Percentiles rank a stretch among this genome's conserved stretches.
Conservation (phyloP, 1,140 invertebrate genomes). For the Wasmannia auropunctata region DNA sequence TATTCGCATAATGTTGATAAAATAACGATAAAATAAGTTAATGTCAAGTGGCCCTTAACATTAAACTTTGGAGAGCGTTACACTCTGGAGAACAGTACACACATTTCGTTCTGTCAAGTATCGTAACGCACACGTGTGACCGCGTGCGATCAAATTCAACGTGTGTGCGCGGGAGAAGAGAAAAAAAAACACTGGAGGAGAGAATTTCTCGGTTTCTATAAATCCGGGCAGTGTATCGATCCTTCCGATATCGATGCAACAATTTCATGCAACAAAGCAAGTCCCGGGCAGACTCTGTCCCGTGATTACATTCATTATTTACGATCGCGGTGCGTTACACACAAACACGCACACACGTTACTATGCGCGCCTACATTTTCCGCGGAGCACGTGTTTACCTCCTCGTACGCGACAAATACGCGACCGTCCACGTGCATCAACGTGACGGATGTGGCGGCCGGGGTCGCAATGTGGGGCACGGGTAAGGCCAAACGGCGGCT, state of each 20-base stretch:
- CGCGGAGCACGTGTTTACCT: conserved; percentile 29
- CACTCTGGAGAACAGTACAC: too few relatives aligned
- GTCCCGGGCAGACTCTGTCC: background rate
- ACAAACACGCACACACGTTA: conserved; percentile 4
- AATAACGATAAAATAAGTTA: background rate
- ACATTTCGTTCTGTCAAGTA: background rate
- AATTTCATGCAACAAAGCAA: conserved; percentile 27
- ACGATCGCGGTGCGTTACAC: background rate
- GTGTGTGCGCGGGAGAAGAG: background rate
- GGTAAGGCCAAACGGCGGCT: background rate
- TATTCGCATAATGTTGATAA: background rate
- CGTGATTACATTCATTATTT: conserved; percentile 43
- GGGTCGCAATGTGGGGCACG: background rate
- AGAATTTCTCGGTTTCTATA: background rate
- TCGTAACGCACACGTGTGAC: background rate
- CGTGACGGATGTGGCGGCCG: background rate
- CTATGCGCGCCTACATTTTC: conserved; percentile 28
- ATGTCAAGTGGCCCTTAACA: background rate
- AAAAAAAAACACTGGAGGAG: background rate
- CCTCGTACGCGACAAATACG: conserved; percentile 19
- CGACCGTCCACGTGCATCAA: conserved; percentile 5
- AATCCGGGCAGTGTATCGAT: background rate
- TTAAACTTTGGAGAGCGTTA: background rate
- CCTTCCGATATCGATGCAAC: background rate
- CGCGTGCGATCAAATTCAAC: background rate